Base-by-base conservation (phyloP, 2,888 invertebrate species). In the Pristionchus fissidentatus region DNA sequence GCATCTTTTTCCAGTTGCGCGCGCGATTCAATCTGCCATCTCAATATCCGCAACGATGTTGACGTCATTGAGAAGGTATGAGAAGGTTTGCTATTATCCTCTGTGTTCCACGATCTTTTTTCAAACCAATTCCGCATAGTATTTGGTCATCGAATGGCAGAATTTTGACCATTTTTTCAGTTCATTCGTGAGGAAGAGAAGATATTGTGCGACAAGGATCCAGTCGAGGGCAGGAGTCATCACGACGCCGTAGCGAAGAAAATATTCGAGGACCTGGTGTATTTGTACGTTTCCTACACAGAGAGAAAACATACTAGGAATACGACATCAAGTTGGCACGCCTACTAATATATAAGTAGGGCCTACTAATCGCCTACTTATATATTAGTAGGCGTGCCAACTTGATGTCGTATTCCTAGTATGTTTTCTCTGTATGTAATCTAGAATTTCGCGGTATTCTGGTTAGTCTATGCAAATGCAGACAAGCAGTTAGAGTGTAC, bases 241-340 rank as follows among this genome's bases (percentile, higher is more conserved):
- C 22, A 55, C n/a, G 10, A 4, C 7, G 41, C 41, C 0, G 70
- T 43, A n/a, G 70, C 70, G 0, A 41, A 22, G 41, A 70, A 70
- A n/a, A 43, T 70, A 8, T 70, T 70, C 70, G 70, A 70, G 19
- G 70, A 70, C 26, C 41, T 70, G n/a, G 70, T 70, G 3, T 70
- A 70, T n/a, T n/a, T n/a, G n/a, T n/a, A n/a, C n/a, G n/a, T n/a
- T n/a, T n/a, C n/a, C n/a, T n/a, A n/a, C n/a, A n/a, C n/a, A n/a
- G n/a, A n/a, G n/a, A n/a, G n/a, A n/a, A n/a, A n/a, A n/a, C n/a
- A n/a, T n/a, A n/a, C n/a, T n/a, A n/a, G n/a, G n/a, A n/a, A n/a
- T n/a, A n/a, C n/a, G n/a, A n/a, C n/a, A n/a, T n/a, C n/a, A n/a
- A n/a, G n/a, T n/a, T n/a, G n/a, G n/a, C n/a, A n/a, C n/a, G n/a